A percentile compares a stretch with the other conserved stretches of the same genome.
These are phyloP conservation scores for Hepsetus odoe DNA, from an alignment of 2,113 vertebrate species.

Conservation along the genomic window DNA sequence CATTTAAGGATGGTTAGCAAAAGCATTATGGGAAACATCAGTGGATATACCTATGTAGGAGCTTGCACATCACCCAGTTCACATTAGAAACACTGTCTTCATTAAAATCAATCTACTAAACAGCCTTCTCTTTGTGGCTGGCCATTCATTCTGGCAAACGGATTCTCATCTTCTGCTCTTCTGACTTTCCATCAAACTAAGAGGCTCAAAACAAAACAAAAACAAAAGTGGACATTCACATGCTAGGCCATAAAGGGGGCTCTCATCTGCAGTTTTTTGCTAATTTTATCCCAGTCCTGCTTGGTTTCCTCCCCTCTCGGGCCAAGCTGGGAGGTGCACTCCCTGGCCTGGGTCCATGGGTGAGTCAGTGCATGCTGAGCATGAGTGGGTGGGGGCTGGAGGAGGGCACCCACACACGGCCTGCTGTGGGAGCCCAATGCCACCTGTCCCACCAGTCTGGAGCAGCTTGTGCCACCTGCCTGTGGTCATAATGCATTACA, in stretches of 20 bases:
- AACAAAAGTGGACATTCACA: conserved; percentile 14
- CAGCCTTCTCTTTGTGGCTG: neutral
- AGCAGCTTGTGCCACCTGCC: conserved; percentile 55
- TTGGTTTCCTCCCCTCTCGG: conserved; percentile 48
- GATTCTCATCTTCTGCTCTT: neutral
- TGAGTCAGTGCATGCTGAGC: conserved; percentile 63
- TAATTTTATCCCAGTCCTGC: neutral
- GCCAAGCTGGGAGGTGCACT: conserved; percentile 37
- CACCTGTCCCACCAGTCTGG: conserved; percentile 75
- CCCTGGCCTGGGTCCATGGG: conserved; percentile 37
- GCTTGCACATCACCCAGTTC: neutral
- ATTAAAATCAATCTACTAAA: neutral
- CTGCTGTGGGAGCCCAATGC: conserved; percentile 70
- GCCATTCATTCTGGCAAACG: too few relatives aligned
- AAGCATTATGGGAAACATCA: conserved; percentile 7
- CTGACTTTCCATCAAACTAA: neutral
- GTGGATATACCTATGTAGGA: conserved; percentile 27
- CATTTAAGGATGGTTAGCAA: too few relatives aligned
- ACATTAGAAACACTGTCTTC: neutral
- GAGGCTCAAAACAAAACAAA: neutral
- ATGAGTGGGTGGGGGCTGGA: conserved; percentile 56
- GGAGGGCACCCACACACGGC: conserved; percentile 70
- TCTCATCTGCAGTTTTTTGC: conserved; percentile 60
- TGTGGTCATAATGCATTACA: conserved; percentile 51
- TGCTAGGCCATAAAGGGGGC: conserved; percentile 43